A percentile compares a stretch with the other conserved stretches of the same genome.
Conservation (phyloP, 2,797 vertebrate species). For the Notolepis coatsorum region DNA sequence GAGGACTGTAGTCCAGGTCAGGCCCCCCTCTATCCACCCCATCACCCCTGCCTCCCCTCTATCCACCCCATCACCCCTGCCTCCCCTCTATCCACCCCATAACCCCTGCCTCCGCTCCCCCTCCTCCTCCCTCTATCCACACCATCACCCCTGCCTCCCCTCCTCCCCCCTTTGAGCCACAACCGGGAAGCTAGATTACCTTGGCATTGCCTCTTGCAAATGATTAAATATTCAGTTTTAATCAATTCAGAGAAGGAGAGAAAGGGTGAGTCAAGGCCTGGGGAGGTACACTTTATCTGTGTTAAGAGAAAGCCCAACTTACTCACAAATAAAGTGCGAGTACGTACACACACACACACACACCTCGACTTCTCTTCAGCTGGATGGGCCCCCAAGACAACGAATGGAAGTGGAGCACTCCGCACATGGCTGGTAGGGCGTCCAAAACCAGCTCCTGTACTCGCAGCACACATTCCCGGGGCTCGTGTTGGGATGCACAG, state of each 20-base stretch:
- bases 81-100: not conserved
- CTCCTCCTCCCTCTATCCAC: not conserved
- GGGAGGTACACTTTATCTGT: constrained; percentile 6
- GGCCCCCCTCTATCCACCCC: constrained; percentile 15
- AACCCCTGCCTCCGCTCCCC: not conserved
- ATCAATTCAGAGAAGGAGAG: constrained; percentile 26
- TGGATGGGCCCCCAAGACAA: constrained; percentile 36
- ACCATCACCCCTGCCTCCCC: not conserved
- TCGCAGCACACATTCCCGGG: constrained; percentile 50
- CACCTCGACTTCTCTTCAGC: not conserved
- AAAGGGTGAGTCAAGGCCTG: not conserved
- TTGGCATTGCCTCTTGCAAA: constrained; percentile 10
- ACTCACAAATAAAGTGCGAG: constrained; percentile 18
- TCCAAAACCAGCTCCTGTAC: constrained; percentile 57
- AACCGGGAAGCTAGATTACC: constrained; percentile 11
- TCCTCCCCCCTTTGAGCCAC: not conserved
- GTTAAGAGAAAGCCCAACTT: not conserved
- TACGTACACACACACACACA: not conserved
- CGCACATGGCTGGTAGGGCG: constrained; percentile 51
- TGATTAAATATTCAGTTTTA: constrained; percentile 44
- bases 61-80: not conserved
- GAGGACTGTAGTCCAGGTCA: constrained; percentile 9
- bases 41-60: not conserved
- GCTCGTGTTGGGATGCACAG: constrained; percentile 29
- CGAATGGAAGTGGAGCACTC: constrained; percentile 30